Conservation (phyloP, 1,140 invertebrate species). For the Agrypnia vestita region DNA sequence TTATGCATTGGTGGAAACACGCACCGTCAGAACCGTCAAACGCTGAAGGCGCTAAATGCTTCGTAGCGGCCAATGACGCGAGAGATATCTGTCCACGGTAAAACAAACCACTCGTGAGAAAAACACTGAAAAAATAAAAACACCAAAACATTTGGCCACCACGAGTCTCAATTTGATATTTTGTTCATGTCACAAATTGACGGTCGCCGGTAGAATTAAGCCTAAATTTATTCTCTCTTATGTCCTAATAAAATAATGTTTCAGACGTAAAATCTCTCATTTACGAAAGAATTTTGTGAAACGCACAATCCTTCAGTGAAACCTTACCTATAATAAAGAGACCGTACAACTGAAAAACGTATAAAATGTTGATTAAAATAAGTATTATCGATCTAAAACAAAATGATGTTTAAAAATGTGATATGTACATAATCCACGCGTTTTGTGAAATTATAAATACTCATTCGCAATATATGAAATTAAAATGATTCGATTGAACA, state of each 20-base stretch:
- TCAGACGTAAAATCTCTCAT: conserved; percentile 61
- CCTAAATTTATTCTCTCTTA: conserved; percentile 57
- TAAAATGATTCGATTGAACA: not conserved
- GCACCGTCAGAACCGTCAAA: not conserved
- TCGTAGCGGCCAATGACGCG: not conserved
- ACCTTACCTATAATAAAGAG: conserved; percentile 42
- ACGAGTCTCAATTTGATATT: not conserved
- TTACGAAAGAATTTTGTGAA: conserved; percentile 59
- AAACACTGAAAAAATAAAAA: conserved; percentile 39
- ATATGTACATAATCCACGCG: conserved; percentile 50
- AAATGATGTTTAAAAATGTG: conserved; percentile 31
- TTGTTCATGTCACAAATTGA: conserved; percentile 12
- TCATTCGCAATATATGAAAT: not conserved
- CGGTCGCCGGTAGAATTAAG: conserved; percentile 55
- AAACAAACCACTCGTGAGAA: conserved; percentile 26
- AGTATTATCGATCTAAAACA: conserved; percentile 22
- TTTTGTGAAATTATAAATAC: not conserved
- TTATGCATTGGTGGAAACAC: not conserved
- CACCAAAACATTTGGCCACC: conserved; percentile 34
- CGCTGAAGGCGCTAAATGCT: too few species aligned
- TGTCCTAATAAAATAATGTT: conserved; percentile 56
- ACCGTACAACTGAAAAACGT: conserved; percentile 9
- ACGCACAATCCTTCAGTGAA: conserved; percentile 56
- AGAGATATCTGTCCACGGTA: not conserved
- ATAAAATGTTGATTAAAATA: conserved; percentile 47